phyloP scores from a whole-genome alignment of 2,113 vertebrate species.

The Varanus salvator region DNA sequence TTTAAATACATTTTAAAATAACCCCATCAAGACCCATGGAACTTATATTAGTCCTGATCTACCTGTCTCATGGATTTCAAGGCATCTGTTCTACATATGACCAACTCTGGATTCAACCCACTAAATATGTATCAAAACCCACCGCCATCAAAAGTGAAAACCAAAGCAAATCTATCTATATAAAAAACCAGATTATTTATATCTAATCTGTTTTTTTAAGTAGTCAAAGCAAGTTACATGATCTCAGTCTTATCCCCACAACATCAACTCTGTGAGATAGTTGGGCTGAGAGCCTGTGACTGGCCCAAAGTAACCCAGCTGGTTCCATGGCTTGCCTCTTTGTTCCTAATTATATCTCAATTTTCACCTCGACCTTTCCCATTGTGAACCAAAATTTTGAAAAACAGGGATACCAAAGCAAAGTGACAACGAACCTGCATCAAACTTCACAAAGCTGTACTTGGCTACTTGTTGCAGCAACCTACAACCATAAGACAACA shows the following conservation, averaged over 20 bases:
- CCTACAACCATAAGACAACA: background rate
- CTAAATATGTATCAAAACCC: background rate
- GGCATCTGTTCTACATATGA: no score
- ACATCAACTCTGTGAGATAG: no score
- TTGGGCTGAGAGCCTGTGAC: no score
- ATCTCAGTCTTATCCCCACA: no score
- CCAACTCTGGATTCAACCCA: background rate
- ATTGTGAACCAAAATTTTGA: background rate
- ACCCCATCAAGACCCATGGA: no score
- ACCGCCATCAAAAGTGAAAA: background rate
- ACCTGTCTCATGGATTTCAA: no score
- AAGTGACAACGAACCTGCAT: background rate
- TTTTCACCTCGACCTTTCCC: background rate
- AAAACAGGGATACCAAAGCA: background rate
- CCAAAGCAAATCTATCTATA: no score
- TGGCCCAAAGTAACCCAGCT: no score
- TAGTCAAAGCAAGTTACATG: no score
- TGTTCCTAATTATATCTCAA: background rate
- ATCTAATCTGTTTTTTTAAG: no score
- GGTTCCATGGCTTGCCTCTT: background rate
- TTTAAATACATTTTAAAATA: background rate
- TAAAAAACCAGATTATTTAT: no score
- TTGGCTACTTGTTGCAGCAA: background rate
- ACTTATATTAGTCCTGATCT: no score
- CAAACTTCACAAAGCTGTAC: background rate